Evolutionary conservation across 2,797 vertebrate species (phyloP), one percentile per base, ranked within the genome.

Genomic region (Xenentodon cancila): DNA sequence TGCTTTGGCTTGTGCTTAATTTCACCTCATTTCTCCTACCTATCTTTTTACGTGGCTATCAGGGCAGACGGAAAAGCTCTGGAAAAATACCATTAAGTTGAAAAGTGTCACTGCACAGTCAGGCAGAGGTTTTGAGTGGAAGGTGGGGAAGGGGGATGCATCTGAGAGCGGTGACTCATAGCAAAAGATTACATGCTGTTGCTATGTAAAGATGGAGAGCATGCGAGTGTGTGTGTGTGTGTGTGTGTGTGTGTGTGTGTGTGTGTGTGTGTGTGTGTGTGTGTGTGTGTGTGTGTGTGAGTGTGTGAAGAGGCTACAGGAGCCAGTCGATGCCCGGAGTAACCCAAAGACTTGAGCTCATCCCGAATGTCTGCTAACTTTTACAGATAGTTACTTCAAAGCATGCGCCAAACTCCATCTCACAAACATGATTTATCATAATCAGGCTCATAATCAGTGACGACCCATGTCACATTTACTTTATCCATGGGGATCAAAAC

Each of bases 61-160:
- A 65, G 69, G 49, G 42, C 52, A 11, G 68, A 75, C 59, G 75
- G 76, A 57, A 69, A 78, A 78, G 66, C 71, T 57, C 53, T 48
- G 69, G 53, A 60, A 81, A 81, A 80, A 72, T 58, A 53, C 73
- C 69, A 88, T 85, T 82, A 84, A 53, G 68, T 22, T 85, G 79
- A 85, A 82, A 89, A 77, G 87, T 88, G 76, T 80, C 78, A 78
- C 55, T 59, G 71, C 47, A 53, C 71, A 80, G 68, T 68, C 67
- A 73, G 64, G 63, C 77, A 59, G 52, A 44, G 64, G 65, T 54
- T 75, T 71, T 47, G 65, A 71, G 69, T 37, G 3, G 15, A 53
- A 34, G 17, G 42, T 59, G 64, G 59, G 20, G 42, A 20, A 18
- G 27, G 7, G 53, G 48, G 61, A 21, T 32, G 64, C 37, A 59